Percentiles rank a stretch among this genome's conserved stretches.
phyloP scores from a whole-genome alignment of 1,140 invertebrate genomes.

The Conopomorpha cramerella region DNA sequence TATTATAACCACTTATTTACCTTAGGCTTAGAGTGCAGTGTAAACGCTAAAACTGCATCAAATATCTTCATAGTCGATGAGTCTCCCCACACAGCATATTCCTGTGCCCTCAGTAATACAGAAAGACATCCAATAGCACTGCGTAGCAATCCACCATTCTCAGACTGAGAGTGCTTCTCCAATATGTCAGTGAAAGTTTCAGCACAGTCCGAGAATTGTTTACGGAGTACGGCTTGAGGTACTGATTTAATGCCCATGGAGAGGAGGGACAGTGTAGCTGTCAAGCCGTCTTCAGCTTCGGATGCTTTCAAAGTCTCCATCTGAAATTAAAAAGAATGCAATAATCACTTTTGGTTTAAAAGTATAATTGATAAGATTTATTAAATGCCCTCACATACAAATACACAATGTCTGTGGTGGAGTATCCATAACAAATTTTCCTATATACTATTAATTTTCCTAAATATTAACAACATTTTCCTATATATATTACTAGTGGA shows the following conservation, averaged over 20 bases:
- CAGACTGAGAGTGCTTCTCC: constrained; percentile 68
- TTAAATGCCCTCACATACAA: too few species aligned
- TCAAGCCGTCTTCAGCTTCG: constrained; percentile 67
- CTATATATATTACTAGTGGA: too few species aligned
- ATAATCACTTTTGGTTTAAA: too few species aligned
- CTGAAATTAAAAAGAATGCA: too few species aligned
- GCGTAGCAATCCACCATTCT: constrained; percentile 71
- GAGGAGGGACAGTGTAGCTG: constrained; percentile 80
- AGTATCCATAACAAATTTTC: too few species aligned
- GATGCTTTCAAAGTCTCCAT: constrained; percentile 81
- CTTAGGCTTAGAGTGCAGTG: constrained; percentile 84
- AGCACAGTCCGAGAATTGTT: constrained; percentile 76
- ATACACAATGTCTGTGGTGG: too few species aligned
- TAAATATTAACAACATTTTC: too few species aligned
- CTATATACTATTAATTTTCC: too few species aligned
- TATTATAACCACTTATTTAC: too few species aligned
- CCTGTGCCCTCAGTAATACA: constrained; percentile 80
- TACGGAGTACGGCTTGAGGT: constrained; percentile 72
- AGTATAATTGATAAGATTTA: too few species aligned
- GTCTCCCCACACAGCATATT: constrained; percentile 74
- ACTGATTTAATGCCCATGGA: constrained; percentile 88
- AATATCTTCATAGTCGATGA: constrained; percentile 77
- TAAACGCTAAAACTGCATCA: constrained; percentile 76
- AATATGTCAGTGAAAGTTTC: constrained; percentile 74
- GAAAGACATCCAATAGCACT: constrained; percentile 76